Evolutionary conservation across 2,888 invertebrate genomes (phyloP), one percentile per base, ranked within the genome.

Genomic region (Endotricha flammealis): DNA sequence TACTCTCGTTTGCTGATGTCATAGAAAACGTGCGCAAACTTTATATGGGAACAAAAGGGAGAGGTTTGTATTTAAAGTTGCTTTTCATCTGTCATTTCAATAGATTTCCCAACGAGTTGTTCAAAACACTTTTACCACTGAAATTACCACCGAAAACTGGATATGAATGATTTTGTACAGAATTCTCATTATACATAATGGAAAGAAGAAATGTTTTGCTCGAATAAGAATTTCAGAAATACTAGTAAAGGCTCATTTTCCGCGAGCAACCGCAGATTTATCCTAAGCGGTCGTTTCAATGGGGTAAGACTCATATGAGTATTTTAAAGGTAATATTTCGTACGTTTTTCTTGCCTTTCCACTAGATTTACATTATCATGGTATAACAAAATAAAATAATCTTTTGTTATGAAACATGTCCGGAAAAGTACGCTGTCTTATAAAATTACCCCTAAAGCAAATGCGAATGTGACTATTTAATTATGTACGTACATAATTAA

Each of bases 401-500:
- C 6, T 20, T 3, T 20, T 3, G 6, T 8, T 8, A 20, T 20
- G 20, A 20, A 4, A 20, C 6, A 20, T 6, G 20, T 20, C 6
- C 20, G n/a, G 3, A 4, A 3, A 20, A 20, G 3, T 20, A 20
- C n/a, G 20, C 20, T 6, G 33, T 13, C 29, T 11, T 31, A 10
- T 20, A 14, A 35, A 35, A 9, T 9, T 29, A 29, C 50, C 51
- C 40, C 51, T 56, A 53, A 50, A 58, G 64, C 58, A 63, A 60
- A 53, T 54, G 53, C 38, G 51, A 50, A 57, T 36, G 54, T 60
- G 63, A 51, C 50, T 54, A 59, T 47, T 55, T 50, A 49, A 50
- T 47, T 54, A 47, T 50, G 39, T 67, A 69, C 64, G 53, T 65
- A 66, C 59, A 70, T 51, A 53, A 55, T 57, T 60, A 64, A 71